These are phyloP conservation scores for Helicoverpa zea DNA, from an alignment of 1,140 invertebrate species.

Conservation along the genomic window DNA sequence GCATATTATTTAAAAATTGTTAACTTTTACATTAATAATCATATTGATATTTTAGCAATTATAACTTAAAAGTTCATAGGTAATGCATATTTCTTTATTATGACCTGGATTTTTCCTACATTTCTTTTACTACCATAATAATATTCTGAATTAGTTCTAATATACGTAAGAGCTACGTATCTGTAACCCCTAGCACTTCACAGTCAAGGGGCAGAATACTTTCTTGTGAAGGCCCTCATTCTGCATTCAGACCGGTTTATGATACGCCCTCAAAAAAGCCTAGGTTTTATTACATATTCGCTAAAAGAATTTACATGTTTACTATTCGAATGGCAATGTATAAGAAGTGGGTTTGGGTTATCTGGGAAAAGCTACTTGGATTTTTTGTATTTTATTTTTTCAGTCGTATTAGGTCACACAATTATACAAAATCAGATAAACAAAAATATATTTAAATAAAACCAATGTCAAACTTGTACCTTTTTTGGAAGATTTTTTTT, in stretches of 20 bases:
- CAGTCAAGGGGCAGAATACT: conserved; percentile 9
- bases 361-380: neutral
- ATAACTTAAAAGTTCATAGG: too few species aligned
- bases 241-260: conserved; percentile 20
- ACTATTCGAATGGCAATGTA: neutral
- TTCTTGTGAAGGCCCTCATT: conserved; percentile 10
- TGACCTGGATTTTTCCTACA: neutral
- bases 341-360: conserved; percentile 6
- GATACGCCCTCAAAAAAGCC: neutral
- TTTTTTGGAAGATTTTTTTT: too few species aligned
- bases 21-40: too few species aligned
- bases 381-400: neutral
- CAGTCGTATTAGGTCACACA: too few species aligned
- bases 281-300: conserved; percentile 21
- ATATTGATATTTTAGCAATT: too few species aligned
- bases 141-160: conserved; percentile 4
- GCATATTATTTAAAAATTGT: too few species aligned
- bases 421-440: too few species aligned
- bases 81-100: too few species aligned
- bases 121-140: neutral
- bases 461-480: too few species aligned
- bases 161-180: neutral
- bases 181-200: neutral
- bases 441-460: too few species aligned
- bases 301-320: conserved; percentile 30